phyloP scores from a whole-genome alignment of 2,113 vertebrate genomes.

The Aptenodytes patagonicus region DNA sequence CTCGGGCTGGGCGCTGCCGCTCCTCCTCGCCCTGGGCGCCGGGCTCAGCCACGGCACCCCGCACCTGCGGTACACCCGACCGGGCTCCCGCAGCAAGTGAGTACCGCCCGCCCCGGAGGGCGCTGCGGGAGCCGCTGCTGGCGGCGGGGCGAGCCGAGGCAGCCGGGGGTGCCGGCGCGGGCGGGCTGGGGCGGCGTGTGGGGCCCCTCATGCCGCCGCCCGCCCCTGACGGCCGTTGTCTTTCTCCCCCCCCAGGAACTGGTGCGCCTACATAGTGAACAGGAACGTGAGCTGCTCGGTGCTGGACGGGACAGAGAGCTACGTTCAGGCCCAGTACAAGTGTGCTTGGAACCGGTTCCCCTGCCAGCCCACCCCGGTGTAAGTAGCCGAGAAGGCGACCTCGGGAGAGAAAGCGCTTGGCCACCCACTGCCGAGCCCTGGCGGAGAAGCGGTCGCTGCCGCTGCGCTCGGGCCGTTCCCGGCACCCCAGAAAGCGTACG shows the following conservation, averaged over 20 bases:
- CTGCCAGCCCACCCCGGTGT: slow-evolving; percentile 78
- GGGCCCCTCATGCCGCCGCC: background rate
- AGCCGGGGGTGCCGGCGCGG: background rate
- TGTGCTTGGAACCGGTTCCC: slow-evolving; percentile 84
- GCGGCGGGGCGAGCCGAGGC: background rate
- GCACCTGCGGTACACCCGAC: slow-evolving; percentile 51
- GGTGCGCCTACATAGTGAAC: slow-evolving; percentile 93
- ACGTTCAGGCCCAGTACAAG: slow-evolving; percentile 82
- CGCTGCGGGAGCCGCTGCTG: background rate
- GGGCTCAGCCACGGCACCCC: too few species aligned
- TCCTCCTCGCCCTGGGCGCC: too few species aligned
- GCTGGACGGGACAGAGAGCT: slow-evolving; percentile 84
- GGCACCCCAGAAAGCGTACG: background rate
- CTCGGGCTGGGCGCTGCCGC: too few species aligned
- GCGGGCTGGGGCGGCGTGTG: background rate
- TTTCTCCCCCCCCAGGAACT: slow-evolving; percentile 78
- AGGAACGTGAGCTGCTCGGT: slow-evolving; percentile 93
- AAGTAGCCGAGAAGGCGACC: slow-evolving; percentile 47
- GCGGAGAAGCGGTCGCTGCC: background rate
- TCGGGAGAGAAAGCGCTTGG: background rate
- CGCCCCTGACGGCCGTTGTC: background rate
- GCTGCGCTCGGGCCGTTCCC: background rate
- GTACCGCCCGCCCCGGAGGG: background rate
- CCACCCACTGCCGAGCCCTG: background rate
- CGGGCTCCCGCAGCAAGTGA: slow-evolving; percentile 76